These are phyloP conservation scores for Phragmatobia fuliginosa DNA, from an alignment of 2,888 invertebrate species.

Conservation along the genomic window DNA sequence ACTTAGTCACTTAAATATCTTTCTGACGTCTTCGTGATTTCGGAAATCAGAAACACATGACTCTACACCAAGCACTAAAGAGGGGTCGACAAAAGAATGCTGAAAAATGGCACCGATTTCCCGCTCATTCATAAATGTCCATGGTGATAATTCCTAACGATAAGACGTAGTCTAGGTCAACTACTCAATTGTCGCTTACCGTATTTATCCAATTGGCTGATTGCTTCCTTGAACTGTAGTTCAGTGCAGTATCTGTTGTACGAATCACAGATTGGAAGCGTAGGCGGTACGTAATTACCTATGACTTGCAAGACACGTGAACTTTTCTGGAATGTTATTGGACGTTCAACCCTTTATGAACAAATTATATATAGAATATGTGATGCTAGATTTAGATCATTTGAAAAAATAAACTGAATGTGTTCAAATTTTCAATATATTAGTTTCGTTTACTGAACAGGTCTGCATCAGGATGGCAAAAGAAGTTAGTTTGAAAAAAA, in stretches of 20 bases:
- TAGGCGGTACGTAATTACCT: slow-evolving; percentile 57
- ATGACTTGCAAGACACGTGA: slow-evolving; percentile 25
- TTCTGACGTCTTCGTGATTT: background rate
- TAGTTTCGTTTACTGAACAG: background rate
- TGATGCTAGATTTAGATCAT: background rate
- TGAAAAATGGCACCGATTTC: background rate
- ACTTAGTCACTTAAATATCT: background rate
- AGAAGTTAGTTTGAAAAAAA: background rate
- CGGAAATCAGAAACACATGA: background rate
- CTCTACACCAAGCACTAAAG: background rate
- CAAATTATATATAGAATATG: background rate
- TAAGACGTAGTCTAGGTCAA: slow-evolving; percentile 46
- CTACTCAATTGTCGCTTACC: slow-evolving; percentile 61
- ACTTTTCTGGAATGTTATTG: background rate
- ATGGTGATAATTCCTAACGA: slow-evolving; percentile 31
- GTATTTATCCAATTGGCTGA: slow-evolving; percentile 70
- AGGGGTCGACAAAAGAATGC: background rate
- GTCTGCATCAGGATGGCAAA: background rate
- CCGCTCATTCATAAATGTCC: slow-evolving; percentile 10
- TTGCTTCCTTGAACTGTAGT: slow-evolving; percentile 67
- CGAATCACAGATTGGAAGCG: slow-evolving; percentile 58
- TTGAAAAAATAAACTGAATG: background rate
- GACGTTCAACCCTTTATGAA: background rate
- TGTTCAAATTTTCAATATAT: background rate
- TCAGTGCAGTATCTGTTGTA: slow-evolving; percentile 51